Base-by-base conservation (phyloP, 2,797 vertebrate genomes). In the Tiaroga cobitis region DNA sequence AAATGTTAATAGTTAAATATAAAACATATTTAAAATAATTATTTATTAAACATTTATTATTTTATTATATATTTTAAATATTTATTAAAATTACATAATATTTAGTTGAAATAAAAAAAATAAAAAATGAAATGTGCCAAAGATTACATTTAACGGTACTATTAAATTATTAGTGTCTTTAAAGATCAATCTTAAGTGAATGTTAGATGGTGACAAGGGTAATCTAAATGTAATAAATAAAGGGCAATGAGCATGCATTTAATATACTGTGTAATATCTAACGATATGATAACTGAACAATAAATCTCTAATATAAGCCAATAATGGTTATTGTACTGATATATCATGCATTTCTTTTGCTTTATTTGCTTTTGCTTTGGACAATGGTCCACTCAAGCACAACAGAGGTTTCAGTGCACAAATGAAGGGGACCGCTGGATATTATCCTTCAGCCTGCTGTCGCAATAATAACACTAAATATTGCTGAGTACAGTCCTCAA, bases 401-500 rank as follows among this genome's bases (percentile, higher is more conserved):
- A 84, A 85, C 75, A 83, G 83, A 84, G 79, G 83, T 81, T 81
- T 73, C n/a, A 24, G 69, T 68, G 74, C 82, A 54, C 32, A 78
- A 82, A 85, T 86, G 46, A 85, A 87, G 54, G 83, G 41, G 79
- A 87, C 87, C 56, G 81, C 83, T 87, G 89, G 63, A 86, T 82
- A 86, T 84, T 88, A 85, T 88, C 87, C 87, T 80, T 88, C 83
- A 54, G 81, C 75, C 85, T 84, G 83, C 87, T 84, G 89, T 88
- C 34, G 74, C 85, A 87, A 80, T 82, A 85, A 85, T 63, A 88
- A 85, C 85, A 90, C 85, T 79, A 85, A 87, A 89, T 89, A 89
- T 82, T 89, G 89, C 89, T 89, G 89, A 90, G 88, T 87, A 75
- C 89, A 88, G 43, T 87, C 82, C 86, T 89, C 87, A 87, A 81